A percentile compares a stretch with the other conserved stretches of the same genome.
phyloP scores from a whole-genome alignment of 2,888 invertebrate species.

The Aromia moschata region DNA sequence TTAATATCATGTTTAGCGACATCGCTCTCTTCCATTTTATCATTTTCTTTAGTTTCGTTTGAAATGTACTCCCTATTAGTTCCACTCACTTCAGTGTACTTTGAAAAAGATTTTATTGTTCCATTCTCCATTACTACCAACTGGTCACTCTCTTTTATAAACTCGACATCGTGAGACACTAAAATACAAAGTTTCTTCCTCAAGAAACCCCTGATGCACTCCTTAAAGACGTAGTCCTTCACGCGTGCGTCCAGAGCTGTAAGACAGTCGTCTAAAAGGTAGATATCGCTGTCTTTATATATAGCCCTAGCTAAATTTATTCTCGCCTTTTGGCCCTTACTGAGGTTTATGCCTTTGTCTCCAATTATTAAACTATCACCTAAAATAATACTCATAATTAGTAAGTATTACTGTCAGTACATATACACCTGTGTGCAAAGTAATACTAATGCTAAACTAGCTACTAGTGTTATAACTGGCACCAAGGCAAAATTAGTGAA shows the following conservation, averaged over 20 bases:
- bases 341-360: constrained; percentile 80
- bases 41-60: background rate
- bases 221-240: constrained; percentile 74
- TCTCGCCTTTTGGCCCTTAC: constrained; percentile 82
- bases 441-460: too few relatives aligned
- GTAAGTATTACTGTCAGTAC: too few relatives aligned
- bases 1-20: constrained; percentile 24
- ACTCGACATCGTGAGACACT: constrained; percentile 41
- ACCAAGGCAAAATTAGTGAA: too few relatives aligned
- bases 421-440: too few relatives aligned
- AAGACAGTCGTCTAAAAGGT: constrained; percentile 81
- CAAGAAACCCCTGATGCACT: constrained; percentile 59
- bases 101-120: constrained; percentile 26
- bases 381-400: constrained; percentile 28
- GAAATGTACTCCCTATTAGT: constrained; percentile 11
- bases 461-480: too few relatives aligned
- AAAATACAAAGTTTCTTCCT: constrained; percentile 46
- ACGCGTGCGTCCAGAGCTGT: constrained; percentile 82
- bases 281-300: constrained; percentile 79
- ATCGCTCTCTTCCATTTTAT: constrained; percentile 14
- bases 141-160: constrained; percentile 36
- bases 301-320: constrained; percentile 80
- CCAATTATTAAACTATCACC: constrained; percentile 82
- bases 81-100: constrained; percentile 17
- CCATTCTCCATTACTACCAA: constrained; percentile 40